Evolutionary conservation across 2,113 vertebrate genomes (phyloP).

Genomic region (Nesogale talazaci): DNA sequence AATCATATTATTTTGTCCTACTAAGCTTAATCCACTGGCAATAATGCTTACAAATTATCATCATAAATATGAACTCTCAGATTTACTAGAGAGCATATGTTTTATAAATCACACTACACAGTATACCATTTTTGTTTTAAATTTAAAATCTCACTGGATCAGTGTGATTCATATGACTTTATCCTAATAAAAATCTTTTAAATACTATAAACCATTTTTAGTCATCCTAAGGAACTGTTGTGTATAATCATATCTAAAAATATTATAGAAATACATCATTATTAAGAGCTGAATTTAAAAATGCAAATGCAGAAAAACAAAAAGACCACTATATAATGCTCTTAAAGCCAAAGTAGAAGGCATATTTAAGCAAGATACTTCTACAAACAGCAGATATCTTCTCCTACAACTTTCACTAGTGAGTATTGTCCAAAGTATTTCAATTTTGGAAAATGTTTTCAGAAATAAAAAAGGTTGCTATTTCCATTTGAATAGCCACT

Average conservation of each 20-base stretch:
- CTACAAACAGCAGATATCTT: neutral
- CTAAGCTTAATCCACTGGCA: conserved; percentile 30
- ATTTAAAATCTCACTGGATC: neutral
- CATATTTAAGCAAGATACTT: neutral
- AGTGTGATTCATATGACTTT: conserved; percentile 38
- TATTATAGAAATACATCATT: neutral
- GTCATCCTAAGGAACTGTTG: neutral
- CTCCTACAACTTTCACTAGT: neutral
- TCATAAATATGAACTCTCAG: neutral
- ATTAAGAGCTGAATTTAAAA: neutral
- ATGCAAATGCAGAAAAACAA: neutral
- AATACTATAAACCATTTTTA: neutral
- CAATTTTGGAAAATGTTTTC: neutral
- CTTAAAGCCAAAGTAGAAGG: neutral
- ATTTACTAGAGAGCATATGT: neutral
- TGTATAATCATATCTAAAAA: neutral
- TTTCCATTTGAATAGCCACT: neutral
- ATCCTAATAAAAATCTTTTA: conserved; percentile 22
- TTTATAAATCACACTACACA: neutral
- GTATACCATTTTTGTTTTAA: neutral
- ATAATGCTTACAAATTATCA: conserved; percentile 28
- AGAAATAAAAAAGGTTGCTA: neutral
- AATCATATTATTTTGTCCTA: conserved; percentile 47
- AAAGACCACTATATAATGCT: neutral
- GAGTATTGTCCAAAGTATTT: neutral